Evolutionary conservation across 1,140 invertebrate genomes (phyloP).

Genomic region (Ceratitis capitata): DNA sequence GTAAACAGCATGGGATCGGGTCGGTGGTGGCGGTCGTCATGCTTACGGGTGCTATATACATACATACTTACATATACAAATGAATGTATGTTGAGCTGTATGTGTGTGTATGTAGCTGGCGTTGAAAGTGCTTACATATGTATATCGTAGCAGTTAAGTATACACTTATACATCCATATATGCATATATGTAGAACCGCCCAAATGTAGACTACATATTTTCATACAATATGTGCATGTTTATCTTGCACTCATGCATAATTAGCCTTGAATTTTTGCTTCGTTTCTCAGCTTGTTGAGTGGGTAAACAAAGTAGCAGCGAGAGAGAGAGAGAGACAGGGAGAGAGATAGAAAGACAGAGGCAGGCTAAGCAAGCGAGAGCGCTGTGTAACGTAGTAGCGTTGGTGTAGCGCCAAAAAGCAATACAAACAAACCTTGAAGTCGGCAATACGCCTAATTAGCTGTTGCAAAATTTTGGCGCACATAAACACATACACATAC

Average conservation of each 20-base stretch:
- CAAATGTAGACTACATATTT: background rate
- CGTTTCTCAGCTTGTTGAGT: background rate
- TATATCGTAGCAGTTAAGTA: background rate
- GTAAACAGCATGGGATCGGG: background rate
- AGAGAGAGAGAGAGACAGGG: too few relatives aligned
- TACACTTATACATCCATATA: background rate
- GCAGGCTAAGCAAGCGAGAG: too few relatives aligned
- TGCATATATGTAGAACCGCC: background rate
- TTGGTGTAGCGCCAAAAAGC: slow-evolving; percentile 18
- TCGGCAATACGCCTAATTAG: slow-evolving; percentile 21
- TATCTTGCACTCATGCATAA: slow-evolving; percentile 17
- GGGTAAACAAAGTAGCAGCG: background rate
- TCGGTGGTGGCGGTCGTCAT: background rate
- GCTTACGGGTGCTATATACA: too few relatives aligned
- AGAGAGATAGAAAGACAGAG: too few relatives aligned
- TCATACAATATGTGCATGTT: background rate
- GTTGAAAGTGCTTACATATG: background rate
- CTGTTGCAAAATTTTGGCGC: background rate
- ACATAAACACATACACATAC: background rate
- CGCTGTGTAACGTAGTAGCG: too few relatives aligned
- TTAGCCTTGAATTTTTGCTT: slow-evolving; percentile 32
- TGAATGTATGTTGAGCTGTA: background rate
- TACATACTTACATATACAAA: background rate
- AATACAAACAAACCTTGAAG: slow-evolving; percentile 22
- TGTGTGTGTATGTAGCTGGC: background rate